Percentiles rank a stretch among this genome's conserved stretches.
These are phyloP conservation scores for Pollimyrus isidori DNA, from an alignment of 2,113 vertebrate genomes.

Conservation along the genomic window DNA sequence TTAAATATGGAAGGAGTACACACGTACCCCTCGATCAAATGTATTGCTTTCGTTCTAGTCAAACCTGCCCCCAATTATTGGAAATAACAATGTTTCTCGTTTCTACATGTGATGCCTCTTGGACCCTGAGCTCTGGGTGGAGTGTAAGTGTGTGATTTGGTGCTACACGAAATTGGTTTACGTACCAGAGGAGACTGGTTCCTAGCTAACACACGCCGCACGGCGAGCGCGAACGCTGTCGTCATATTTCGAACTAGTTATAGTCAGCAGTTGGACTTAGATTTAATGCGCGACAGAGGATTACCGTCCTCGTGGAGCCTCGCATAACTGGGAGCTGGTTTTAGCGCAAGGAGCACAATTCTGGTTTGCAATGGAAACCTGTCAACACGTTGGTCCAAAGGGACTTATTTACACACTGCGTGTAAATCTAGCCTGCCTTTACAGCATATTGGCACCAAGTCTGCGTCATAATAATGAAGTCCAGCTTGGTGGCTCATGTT, in stretches of 20 bases:
- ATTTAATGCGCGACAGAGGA: constrained; percentile 10
- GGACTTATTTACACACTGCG: constrained; percentile 39
- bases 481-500: neutral
- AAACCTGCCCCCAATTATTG: neutral
- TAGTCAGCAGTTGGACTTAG: neutral
- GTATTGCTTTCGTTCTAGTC: neutral
- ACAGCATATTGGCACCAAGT: neutral
- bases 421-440: constrained; percentile 39
- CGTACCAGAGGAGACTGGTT: neutral
- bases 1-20: neutral
- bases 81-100: neutral
- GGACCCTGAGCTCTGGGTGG: neutral
- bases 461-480: neutral
- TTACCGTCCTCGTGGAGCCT: neutral
- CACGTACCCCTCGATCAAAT: neutral
- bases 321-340: neutral
- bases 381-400: constrained; percentile 33
- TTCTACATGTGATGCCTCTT: neutral
- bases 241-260: neutral
- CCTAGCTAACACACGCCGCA: too few species aligned
- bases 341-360: neutral
- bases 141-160: neutral
- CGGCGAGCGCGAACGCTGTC: neutral
- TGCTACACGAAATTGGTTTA: neutral
- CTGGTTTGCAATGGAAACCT: constrained; percentile 26